Base-by-base conservation (phyloP, 1,140 invertebrate genomes). In the Centruroides vittatus region DNA sequence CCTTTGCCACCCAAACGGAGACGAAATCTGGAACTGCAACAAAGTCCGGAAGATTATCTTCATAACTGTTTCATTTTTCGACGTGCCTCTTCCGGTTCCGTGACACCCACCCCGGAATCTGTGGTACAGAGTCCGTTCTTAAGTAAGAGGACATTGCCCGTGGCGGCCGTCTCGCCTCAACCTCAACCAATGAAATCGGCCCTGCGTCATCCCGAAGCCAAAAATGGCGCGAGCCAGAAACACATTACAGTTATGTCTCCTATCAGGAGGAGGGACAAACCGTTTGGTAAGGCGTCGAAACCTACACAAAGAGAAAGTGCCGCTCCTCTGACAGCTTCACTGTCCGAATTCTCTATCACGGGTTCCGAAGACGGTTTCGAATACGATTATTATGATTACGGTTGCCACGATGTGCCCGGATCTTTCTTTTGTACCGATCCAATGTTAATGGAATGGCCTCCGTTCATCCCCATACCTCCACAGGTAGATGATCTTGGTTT, bases 321-420 rank as follows among this genome's bases (percentile, higher is more conserved):
- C n/a, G 55, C 61, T 4, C 64, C 64, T 12, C 47, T 65, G 41
- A 60, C 64, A 35, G 60, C 57, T 12, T 65, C 64, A 13, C 13
- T 65, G 6, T 65, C 64, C 10, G 64, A 65, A 52, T 13, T 65
- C 7, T 65, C 64, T 9, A 65, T 55, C 35, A 58, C 51, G n/a
- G 63, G 54, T 1, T 62, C 64, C 23, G 58, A 62, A 55, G 66
- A 67, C 62, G 66, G 66, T 11, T 61, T 67, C 7, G 66, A 67
- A 56, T 67, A 63, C 41, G 66, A 67, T 64, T 65, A 65, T 49
- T 67, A 67, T 36, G 66, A 67, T 47, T 67, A 67, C 48, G 61
- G 66, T 3, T 66, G 61, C n/a, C 58, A 66, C 47, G 58, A 63
- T 34, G 65, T 61, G 8, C 66, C 66, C 13, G 62, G 62, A 6